These are phyloP conservation scores for Pogonophryne albipinna DNA, from an alignment of 2,797 vertebrate species.

Conservation along the genomic window DNA sequence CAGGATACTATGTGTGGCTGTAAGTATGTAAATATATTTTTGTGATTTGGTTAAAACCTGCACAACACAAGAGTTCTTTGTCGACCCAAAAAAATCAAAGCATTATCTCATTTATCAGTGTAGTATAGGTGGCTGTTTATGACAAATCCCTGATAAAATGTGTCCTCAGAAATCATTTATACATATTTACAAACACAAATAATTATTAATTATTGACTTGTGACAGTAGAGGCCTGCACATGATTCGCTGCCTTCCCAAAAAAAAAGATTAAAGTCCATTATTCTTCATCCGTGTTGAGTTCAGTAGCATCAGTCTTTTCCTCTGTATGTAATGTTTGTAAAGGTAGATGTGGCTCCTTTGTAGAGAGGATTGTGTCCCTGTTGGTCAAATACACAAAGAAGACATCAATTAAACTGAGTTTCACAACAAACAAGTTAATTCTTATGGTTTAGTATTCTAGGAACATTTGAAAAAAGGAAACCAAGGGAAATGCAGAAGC, in stretches of 20 bases:
- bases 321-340: constrained; percentile 96
- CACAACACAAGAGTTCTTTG: constrained; percentile 38
- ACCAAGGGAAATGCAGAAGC: background rate
- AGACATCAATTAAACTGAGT: background rate
- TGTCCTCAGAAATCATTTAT: constrained; percentile 71
- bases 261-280: constrained; percentile 51
- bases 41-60: constrained; percentile 17
- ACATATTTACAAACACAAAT: constrained; percentile 83
- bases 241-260: constrained; percentile 64
- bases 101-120: constrained; percentile 38
- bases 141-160: constrained; percentile 63
- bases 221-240: constrained; percentile 85
- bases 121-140: constrained; percentile 31
- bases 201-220: constrained; percentile 66
- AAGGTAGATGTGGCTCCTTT: constrained; percentile 97
- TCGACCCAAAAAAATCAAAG: constrained; percentile 41
- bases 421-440: constrained; percentile 1
- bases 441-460: background rate
- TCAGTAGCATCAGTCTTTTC: constrained; percentile 82
- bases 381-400: constrained; percentile 49
- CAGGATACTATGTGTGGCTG: background rate
- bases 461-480: background rate
- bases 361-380: constrained; percentile 96
- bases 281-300: constrained; percentile 44
- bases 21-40: background rate